phyloP scores from a whole-genome alignment of 2,888 invertebrate genomes.

The Cryptops parisi region DNA sequence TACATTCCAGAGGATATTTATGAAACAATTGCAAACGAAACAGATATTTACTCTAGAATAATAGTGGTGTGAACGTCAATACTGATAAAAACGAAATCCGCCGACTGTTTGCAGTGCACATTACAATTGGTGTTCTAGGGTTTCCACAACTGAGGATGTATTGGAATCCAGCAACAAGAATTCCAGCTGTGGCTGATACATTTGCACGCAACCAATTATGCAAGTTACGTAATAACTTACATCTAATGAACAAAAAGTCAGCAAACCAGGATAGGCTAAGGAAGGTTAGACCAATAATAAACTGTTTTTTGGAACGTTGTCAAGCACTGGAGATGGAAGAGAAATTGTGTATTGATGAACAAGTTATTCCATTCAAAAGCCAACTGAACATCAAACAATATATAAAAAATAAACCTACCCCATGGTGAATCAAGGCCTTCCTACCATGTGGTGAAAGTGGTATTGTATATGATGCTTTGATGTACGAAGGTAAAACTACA shows the following conservation, averaged over 20 bases:
- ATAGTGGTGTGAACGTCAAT: not conserved
- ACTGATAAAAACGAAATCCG: not conserved
- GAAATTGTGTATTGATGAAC: too few relatives aligned
- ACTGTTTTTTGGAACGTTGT: too few relatives aligned
- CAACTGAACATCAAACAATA: not conserved
- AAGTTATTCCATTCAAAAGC: not conserved
- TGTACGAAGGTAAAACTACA: not conserved
- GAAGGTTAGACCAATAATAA: not conserved
- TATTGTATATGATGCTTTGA: not conserved
- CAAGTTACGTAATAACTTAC: not conserved
- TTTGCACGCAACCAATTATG: not conserved
- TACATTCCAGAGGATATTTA: not conserved
- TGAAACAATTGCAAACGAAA: not conserved
- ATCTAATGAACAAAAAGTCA: not conserved
- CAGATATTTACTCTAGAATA: not conserved
- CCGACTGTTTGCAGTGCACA: not conserved
- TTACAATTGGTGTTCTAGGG: not conserved
- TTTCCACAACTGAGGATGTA: not conserved
- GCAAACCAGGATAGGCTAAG: not conserved
- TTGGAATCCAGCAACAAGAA: not conserved
- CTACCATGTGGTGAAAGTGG: not conserved
- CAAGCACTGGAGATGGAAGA: too few relatives aligned
- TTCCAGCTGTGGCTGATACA: not conserved
- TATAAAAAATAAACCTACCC: not conserved
- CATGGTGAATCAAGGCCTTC: not conserved